Evolutionary conservation across 2,888 invertebrate species (phyloP).

Genomic region (Drosophila peninsularis): DNA sequence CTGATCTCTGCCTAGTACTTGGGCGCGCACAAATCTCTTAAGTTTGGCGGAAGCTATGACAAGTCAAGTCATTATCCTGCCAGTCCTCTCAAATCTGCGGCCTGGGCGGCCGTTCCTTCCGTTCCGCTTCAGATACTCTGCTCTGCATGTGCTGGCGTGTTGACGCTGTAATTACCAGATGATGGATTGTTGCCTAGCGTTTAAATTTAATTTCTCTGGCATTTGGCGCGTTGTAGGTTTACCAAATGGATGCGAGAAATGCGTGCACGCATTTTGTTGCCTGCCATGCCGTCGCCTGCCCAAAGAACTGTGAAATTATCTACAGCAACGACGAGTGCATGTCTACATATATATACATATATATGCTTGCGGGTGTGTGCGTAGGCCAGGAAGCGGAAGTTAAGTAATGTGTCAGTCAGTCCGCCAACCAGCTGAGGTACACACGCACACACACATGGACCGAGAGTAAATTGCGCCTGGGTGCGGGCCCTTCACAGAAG

Average conservation of each 20-base stretch:
- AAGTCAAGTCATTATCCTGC: constrained; percentile 76
- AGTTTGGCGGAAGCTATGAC: constrained; percentile 75
- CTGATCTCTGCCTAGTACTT: constrained; percentile 29
- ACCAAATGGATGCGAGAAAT: constrained; percentile 76
- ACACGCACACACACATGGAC: constrained; percentile 6
- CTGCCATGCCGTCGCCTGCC: constrained; percentile 37
- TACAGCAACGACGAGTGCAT: constrained; percentile 46
- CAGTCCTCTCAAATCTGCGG: constrained; percentile 25
- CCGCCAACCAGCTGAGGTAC: constrained; percentile 43
- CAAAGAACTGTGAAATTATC: constrained; percentile 78
- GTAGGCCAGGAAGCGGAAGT: constrained; percentile 72
- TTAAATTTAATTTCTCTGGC: constrained; percentile 80
- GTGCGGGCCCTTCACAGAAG: constrained; percentile 38
- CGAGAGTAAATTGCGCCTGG: constrained; percentile 46
- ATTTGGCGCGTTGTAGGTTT: constrained; percentile 75
- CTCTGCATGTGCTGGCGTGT: constrained; percentile 70
- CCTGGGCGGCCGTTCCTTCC: constrained; percentile 46
- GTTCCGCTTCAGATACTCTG: constrained; percentile 7
- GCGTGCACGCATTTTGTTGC: constrained; percentile 69
- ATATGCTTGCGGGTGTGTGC: constrained; percentile 29
- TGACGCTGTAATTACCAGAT: constrained; percentile 80
- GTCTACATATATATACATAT: not conserved
- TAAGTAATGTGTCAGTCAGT: constrained; percentile 77
- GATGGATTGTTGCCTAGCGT: constrained; percentile 80
- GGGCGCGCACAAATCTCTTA: constrained; percentile 63